A percentile compares a stretch with the other conserved stretches of the same genome.
Evolutionary conservation across 2,113 vertebrate species (phyloP).

Genomic region (Spilogale gracilis): DNA sequence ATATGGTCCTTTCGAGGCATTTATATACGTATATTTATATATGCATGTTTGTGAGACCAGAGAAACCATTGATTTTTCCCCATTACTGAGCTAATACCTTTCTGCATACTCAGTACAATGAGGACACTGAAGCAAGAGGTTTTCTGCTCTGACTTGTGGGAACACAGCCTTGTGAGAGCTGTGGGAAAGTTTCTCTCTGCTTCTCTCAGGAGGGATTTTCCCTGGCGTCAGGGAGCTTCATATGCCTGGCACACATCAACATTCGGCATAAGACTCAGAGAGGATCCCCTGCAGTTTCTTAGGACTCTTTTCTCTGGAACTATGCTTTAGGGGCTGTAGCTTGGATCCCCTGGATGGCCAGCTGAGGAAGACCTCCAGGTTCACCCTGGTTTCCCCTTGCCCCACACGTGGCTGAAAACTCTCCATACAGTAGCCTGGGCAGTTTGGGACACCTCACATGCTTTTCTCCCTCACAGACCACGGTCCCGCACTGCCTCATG

Average conservation of each 20-base stretch:
- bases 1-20: neutral
- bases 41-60: neutral
- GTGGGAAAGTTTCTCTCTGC: neutral
- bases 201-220: neutral
- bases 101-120: neutral
- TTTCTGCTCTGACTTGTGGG: neutral
- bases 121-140: neutral
- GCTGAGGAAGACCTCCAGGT: neutral
- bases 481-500: neutral
- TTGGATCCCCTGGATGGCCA: neutral
- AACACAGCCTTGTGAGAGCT: neutral
- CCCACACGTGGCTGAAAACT: neutral
- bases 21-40: neutral
- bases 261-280: neutral
- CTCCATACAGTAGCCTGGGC: neutral
- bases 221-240: neutral
- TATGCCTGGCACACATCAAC: neutral
- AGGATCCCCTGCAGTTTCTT: neutral
- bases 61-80: neutral
- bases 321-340: neutral
- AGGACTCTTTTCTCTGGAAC: neutral
- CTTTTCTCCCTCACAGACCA: neutral
- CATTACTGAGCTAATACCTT: neutral
- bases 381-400: neutral
- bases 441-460: neutral